A percentile compares a stretch with the other conserved stretches of the same genome.
Conservation (phyloP, 2,113 vertebrate species). For the Cryptotis parvus region DNA sequence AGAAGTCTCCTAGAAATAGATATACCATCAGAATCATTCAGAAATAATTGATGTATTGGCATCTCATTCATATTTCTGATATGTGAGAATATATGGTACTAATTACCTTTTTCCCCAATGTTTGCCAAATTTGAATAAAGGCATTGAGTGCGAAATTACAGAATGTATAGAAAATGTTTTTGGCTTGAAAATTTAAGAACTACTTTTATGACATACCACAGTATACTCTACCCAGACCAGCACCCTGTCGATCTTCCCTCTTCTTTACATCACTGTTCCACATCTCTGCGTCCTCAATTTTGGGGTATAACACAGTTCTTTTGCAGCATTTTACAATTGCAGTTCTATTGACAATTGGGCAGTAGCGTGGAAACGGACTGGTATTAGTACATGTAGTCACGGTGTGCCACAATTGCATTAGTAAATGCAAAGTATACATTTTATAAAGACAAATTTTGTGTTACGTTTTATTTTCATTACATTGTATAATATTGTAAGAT, state of each 20-base stretch:
- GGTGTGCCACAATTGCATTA: conserved; percentile 90
- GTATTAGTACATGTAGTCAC: conserved; percentile 85
- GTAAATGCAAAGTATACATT: conserved; percentile 89
- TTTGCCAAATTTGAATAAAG: conserved; percentile 88
- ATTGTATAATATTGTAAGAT: conserved; percentile 94
- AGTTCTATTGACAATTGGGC: conserved; percentile 65
- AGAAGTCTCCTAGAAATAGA: conserved; percentile 63
- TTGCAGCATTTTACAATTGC: conserved; percentile 80
- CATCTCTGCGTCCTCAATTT: conserved; percentile 34
- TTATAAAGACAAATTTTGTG: conserved; percentile 89
- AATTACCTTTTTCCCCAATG: conserved; percentile 86
- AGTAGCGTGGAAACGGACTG: conserved; percentile 67
- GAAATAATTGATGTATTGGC: conserved; percentile 73
- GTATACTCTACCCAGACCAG: conserved; percentile 74
- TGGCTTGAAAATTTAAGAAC: conserved; percentile 81
- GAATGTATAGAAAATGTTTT: conserved; percentile 87
- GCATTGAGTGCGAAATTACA: conserved; percentile 86
- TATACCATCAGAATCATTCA: conserved; percentile 69
- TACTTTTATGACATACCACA: conserved; percentile 76
- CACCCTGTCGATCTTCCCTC: conserved; percentile 72
- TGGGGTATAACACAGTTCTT: conserved; percentile 65
- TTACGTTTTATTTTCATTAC: conserved; percentile 89
- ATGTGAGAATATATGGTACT: conserved; percentile 89
- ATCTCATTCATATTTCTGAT: conserved; percentile 84
- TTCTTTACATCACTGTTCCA: conserved; percentile 16